These are phyloP conservation scores for Drosophila albomicans DNA, from an alignment of 1,140 invertebrate genomes.

Conservation along the genomic window DNA sequence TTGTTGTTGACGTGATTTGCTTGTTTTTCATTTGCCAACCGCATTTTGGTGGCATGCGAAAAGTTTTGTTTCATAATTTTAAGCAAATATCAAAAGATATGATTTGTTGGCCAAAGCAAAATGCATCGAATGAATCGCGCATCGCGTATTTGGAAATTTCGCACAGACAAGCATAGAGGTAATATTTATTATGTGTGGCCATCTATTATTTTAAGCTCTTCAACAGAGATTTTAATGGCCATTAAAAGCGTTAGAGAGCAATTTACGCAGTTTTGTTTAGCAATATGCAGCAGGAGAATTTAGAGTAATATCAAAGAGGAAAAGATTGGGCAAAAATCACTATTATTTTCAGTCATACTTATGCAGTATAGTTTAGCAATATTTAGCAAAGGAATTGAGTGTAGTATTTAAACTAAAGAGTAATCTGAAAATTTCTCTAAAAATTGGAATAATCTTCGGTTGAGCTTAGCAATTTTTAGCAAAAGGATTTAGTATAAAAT, in stretches of 20 bases:
- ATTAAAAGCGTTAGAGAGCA: background rate
- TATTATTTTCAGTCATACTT: too few species aligned
- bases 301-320: too few species aligned
- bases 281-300: too few species aligned
- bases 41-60: slow-evolving; percentile 59
- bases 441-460: too few species aligned
- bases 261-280: too few species aligned
- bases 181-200: slow-evolving; percentile 1
- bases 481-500: too few species aligned
- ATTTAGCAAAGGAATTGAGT: too few species aligned
- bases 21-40: slow-evolving; percentile 76
- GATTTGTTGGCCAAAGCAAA: slow-evolving; percentile 5
- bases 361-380: too few species aligned
- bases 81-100: slow-evolving; percentile 64
- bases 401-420: too few species aligned
- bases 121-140: background rate
- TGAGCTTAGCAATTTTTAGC: too few species aligned
- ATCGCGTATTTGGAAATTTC: background rate
- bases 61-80: slow-evolving; percentile 79
- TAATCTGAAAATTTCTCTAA: too few species aligned
- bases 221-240: background rate
- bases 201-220: slow-evolving; percentile 5
- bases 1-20: slow-evolving; percentile 59
- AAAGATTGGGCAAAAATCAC: too few species aligned
- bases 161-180: slow-evolving; percentile 15